These are phyloP conservation scores for Cryptocephalus primarius DNA, from an alignment of 2,888 invertebrate species.

Conservation along the genomic window DNA sequence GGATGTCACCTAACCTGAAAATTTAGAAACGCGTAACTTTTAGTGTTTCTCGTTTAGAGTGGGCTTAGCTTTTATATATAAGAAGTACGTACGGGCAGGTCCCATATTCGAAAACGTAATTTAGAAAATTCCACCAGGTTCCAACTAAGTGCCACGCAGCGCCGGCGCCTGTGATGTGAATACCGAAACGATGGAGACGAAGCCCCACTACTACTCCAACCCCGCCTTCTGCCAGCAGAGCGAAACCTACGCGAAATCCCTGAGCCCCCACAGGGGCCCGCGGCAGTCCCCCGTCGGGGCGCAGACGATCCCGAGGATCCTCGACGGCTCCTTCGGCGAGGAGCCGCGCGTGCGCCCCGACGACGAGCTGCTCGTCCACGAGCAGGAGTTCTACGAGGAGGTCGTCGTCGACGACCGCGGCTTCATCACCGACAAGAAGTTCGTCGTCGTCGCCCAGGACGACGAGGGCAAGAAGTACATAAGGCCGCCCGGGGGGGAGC, in stretches of 20 bases:
- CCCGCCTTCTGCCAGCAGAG: slow-evolving; percentile 72
- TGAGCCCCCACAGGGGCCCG: slow-evolving; percentile 18
- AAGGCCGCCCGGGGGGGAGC: slow-evolving; percentile 23
- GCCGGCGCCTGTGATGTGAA: too few species aligned
- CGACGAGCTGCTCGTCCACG: slow-evolving; percentile 22
- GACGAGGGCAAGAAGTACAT: slow-evolving; percentile 16
- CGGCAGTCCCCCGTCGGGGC: slow-evolving; percentile 35
- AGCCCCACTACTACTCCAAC: slow-evolving; percentile 58
- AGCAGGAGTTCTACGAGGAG: slow-evolving; percentile 37
- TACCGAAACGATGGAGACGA: slow-evolving; percentile 15
- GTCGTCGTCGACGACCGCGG: slow-evolving; percentile 33
- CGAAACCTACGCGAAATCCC: slow-evolving; percentile 40
- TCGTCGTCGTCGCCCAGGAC: slow-evolving; percentile 33
- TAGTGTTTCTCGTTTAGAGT: too few species aligned
- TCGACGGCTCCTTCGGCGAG: slow-evolving; percentile 19
- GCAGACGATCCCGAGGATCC: slow-evolving; percentile 24
- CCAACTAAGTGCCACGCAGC: too few species aligned
- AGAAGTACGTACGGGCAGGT: too few species aligned
- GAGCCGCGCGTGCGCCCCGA: slow-evolving; percentile 12
- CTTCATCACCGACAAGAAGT: slow-evolving; percentile 31
- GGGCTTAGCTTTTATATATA: too few species aligned
- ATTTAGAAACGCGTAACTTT: too few species aligned
- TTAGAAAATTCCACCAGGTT: too few species aligned
- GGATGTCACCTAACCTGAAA: too few species aligned
- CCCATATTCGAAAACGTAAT: too few species aligned